Percentiles rank a stretch among this genome's conserved stretches.
These are phyloP conservation scores for Calosoma granatense DNA, from an alignment of 1,140 invertebrate species.

Conservation along the genomic window DNA sequence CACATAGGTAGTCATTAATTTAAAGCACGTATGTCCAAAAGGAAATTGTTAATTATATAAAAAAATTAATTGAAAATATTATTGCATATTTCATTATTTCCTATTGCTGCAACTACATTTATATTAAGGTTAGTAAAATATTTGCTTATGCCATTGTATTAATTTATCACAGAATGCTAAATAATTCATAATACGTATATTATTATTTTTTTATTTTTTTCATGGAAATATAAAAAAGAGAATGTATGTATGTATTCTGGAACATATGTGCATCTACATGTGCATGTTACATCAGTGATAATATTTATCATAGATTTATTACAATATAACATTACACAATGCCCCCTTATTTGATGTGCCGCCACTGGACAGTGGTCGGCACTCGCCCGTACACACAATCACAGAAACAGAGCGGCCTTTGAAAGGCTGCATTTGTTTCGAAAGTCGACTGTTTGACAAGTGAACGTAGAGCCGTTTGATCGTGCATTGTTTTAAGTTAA, in stretches of 20 bases:
- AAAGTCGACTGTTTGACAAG: not conserved
- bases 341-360: not conserved
- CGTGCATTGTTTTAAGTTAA: not conserved
- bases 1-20: not conserved
- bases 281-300: too few species aligned
- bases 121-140: not conserved
- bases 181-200: not conserved
- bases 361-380: not conserved
- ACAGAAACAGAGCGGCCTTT: not conserved
- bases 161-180: too few species aligned
- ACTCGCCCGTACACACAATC: too few species aligned
- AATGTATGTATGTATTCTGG: not conserved
- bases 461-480: not conserved
- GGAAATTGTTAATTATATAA: not conserved
- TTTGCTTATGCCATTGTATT: not conserved
- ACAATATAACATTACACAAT: not conserved
- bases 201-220: not conserved
- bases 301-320: not conserved
- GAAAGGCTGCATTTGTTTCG: not conserved
- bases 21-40: not conserved
- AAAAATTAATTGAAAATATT: not conserved
- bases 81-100: not conserved
- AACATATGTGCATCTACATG: too few species aligned
- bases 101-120: not conserved
- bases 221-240: not conserved